A percentile compares a stretch with the other conserved stretches of the same genome.
These are phyloP conservation scores for Thunnus thynnus DNA, from an alignment of 2,113 vertebrate genomes.

Conservation along the genomic window DNA sequence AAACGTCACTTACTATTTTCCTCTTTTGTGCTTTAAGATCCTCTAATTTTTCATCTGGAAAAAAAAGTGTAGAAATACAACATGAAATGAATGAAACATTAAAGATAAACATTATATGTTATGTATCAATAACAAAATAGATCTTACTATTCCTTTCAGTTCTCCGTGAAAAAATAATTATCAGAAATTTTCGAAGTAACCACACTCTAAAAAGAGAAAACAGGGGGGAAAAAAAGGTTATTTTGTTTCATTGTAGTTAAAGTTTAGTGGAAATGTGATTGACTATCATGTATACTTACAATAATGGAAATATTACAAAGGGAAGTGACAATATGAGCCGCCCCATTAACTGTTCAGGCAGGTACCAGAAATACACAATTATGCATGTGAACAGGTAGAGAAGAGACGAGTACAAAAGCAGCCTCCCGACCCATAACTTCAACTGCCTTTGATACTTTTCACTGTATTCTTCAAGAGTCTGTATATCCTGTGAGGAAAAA, in stretches of 20 bases:
- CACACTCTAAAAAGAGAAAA: constrained; percentile 87
- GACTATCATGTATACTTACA: constrained; percentile 89
- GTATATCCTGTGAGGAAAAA: constrained; percentile 88
- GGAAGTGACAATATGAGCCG: constrained; percentile 90
- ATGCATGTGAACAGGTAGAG: constrained; percentile 90
- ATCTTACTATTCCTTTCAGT: constrained; percentile 95
- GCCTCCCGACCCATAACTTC: constrained; percentile 94
- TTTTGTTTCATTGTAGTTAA: neutral
- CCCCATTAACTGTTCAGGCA: constrained; percentile 92
- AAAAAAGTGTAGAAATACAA: constrained; percentile 35
- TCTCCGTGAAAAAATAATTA: constrained; percentile 92
- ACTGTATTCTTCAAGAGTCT: constrained; percentile 92
- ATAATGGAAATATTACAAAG: constrained; percentile 92
- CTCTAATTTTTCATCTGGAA: constrained; percentile 93
- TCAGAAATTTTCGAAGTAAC: constrained; percentile 92
- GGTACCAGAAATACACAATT: constrained; percentile 95
- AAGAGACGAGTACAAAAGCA: constrained; percentile 92
- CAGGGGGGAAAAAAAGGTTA: neutral
- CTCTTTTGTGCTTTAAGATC: constrained; percentile 94
- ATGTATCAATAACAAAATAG: neutral
- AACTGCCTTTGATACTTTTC: constrained; percentile 95
- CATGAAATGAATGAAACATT: neutral
- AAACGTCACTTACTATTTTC: constrained; percentile 93
- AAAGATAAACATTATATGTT: neutral
- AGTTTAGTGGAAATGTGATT: neutral